These are phyloP conservation scores for Laterallus jamaicensis DNA, from an alignment of 2,113 vertebrate genomes.

Conservation along the genomic window DNA sequence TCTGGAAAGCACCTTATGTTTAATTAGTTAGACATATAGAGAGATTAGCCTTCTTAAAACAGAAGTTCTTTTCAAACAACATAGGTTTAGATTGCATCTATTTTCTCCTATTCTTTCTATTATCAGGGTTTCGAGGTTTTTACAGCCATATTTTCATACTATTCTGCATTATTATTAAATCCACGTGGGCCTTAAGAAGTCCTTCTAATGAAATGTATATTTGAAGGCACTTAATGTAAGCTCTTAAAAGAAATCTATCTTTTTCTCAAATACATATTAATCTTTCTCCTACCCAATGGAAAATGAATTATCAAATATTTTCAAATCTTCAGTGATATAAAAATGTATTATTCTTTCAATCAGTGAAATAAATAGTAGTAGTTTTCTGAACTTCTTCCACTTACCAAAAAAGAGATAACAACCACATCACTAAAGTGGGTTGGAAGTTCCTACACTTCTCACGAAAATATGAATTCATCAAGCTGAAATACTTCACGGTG, in stretches of 20 bases:
- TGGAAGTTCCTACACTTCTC: neutral
- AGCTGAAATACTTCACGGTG: neutral
- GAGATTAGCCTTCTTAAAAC: neutral
- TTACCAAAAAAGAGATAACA: neutral
- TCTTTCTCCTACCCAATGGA: neutral
- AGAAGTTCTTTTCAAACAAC: neutral
- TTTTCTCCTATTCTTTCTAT: neutral
- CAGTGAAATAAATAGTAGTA: neutral
- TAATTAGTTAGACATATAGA: slow-evolving; percentile 48
- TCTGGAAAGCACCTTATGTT: slow-evolving; percentile 40
- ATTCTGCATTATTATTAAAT: slow-evolving; percentile 11
- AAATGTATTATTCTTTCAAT: neutral
- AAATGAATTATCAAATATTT: neutral
- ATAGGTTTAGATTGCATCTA: neutral
- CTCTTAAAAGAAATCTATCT: neutral
- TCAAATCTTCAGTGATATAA: neutral
- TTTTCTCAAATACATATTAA: neutral
- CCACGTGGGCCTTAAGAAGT: neutral
- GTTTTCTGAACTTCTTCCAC: neutral
- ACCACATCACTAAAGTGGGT: neutral
- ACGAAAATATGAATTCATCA: neutral
- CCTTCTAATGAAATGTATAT: neutral
- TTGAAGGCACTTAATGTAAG: neutral
- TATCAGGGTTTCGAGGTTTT: neutral
- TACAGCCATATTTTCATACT: neutral